A percentile compares a stretch with the other conserved stretches of the same genome.
These are phyloP conservation scores for Acleris holmiana DNA, from an alignment of 2,888 invertebrate genomes.

Conservation along the genomic window DNA sequence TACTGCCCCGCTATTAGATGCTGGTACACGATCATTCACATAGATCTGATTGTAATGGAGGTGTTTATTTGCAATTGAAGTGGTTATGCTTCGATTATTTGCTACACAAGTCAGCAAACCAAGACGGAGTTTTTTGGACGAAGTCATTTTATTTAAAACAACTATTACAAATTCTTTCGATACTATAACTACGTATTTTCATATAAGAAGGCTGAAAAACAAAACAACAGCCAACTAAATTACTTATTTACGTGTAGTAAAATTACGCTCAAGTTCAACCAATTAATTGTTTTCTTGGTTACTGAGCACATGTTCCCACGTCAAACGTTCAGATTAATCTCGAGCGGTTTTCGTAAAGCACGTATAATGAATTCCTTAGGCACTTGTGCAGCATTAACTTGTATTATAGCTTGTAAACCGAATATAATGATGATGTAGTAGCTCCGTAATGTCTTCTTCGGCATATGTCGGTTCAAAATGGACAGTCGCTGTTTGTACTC, in stretches of 20 bases:
- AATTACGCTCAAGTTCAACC: too few species aligned
- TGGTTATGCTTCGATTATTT: conserved; percentile 15
- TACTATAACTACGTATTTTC: too few species aligned
- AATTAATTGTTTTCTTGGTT: conserved; percentile 12
- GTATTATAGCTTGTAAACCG: conserved; percentile 41
- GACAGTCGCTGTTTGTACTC: conserved; percentile 21
- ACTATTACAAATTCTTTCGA: too few species aligned
- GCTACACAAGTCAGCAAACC: background rate
- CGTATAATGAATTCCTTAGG: conserved; percentile 42
- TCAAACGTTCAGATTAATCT: conserved; percentile 29
- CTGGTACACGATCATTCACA: conserved; percentile 33
- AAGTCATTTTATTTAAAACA: background rate
- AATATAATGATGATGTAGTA: conserved; percentile 42
- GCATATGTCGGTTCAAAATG: conserved; percentile 32
- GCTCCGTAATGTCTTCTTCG: conserved; percentile 43
- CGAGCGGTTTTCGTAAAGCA: conserved; percentile 32
- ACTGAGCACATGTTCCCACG: conserved; percentile 4
- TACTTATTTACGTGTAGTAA: too few species aligned
- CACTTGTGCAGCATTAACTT: conserved; percentile 34
- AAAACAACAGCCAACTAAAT: too few species aligned
- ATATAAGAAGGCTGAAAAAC: too few species aligned
- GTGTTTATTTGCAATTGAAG: conserved; percentile 13
- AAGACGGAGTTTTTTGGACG: background rate
- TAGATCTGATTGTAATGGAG: conserved; percentile 32
- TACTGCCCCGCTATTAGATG: conserved; percentile 35